Conservation (phyloP, 2,888 invertebrate species). For the Sphaeridia pumilis region DNA sequence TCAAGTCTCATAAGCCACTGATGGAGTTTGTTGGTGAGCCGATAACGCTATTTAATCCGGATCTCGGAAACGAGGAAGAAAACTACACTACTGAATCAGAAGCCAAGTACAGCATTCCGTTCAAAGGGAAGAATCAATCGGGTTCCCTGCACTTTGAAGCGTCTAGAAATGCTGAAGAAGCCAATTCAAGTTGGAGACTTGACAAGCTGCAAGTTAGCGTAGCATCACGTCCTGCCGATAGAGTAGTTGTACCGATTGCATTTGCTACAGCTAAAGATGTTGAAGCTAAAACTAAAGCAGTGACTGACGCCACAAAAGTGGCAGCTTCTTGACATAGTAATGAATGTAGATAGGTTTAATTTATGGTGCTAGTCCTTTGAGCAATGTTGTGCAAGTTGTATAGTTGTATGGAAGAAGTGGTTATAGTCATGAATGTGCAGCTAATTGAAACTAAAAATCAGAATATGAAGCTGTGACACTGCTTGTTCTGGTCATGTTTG, state of each 20-base stretch:
- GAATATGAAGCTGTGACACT: too few relatives aligned
- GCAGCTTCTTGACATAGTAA: too few relatives aligned
- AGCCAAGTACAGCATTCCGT: slow-evolving; percentile 54
- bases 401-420: too few relatives aligned
- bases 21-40: slow-evolving; percentile 56
- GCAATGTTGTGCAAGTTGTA: too few relatives aligned
- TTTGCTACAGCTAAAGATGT: neutral
- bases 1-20: slow-evolving; percentile 9
- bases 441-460: too few relatives aligned
- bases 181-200: slow-evolving; percentile 1
- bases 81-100: slow-evolving; percentile 45
- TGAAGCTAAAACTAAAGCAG: neutral
- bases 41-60: slow-evolving; percentile 52
- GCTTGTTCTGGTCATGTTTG: too few relatives aligned
- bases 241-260: slow-evolving; percentile 6
- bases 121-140: slow-evolving; percentile 54
- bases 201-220: slow-evolving; percentile 1
- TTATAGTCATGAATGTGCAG: too few relatives aligned
- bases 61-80: slow-evolving; percentile 42
- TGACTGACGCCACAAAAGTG: neutral
- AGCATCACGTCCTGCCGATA: slow-evolving; percentile 2
- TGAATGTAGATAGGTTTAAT: too few relatives aligned
- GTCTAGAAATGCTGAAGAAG: slow-evolving; percentile 38
- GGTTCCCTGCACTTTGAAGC: slow-evolving; percentile 56
- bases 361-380: too few relatives aligned